Evolutionary conservation across 2,113 vertebrate genomes (phyloP), one percentile per base, ranked within the genome.

Genomic region (Tenebrosternarchus preto): DNA sequence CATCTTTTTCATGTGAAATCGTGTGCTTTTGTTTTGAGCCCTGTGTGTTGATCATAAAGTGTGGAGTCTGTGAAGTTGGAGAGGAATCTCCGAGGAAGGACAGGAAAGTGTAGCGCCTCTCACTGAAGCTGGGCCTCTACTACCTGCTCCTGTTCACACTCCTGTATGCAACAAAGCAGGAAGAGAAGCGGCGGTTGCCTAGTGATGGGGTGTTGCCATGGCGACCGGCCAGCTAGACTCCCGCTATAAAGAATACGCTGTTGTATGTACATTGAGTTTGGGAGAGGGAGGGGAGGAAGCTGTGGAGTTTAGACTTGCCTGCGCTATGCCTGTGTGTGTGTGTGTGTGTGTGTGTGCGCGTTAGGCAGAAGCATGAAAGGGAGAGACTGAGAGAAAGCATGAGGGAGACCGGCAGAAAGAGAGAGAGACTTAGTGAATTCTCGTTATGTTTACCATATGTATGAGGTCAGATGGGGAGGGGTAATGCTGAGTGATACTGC

Each of bases 391-490:
- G 33, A 80, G 79, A 70, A n/a, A 70, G 81, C 57, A 39, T 61
- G 80, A 78, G 43, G 70, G 78, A 81, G 63, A 78, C n/a, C n/a
- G 71, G 53, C 59, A 82, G 74, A 83, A 72, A 86, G 88, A 91
- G 11, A 80, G 50, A 76, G 70, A 73, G 66, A 82, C 76, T 78
- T 79, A 87, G 89, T 91, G 89, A 92, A 92, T 86, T 88, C 92
- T 93, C 87, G 92, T 91, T 91, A 92, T 93, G 93, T 94, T 95
- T 94, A 93, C 94, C 91, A 91, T 94, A 94, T 94, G 92, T 91
- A 94, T 94, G 91, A 94, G 89, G 90, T 90, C 87, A 89, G 88
- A 88, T 88, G 89, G 89, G 84, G 85, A 82, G 87, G 87, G 82
- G 86, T 88, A 81, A 87, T 86, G n/a, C n/a, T 81, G 90, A 85